phyloP scores from a whole-genome alignment of 2,113 vertebrate species.

The Oreochromis niloticus region DNA sequence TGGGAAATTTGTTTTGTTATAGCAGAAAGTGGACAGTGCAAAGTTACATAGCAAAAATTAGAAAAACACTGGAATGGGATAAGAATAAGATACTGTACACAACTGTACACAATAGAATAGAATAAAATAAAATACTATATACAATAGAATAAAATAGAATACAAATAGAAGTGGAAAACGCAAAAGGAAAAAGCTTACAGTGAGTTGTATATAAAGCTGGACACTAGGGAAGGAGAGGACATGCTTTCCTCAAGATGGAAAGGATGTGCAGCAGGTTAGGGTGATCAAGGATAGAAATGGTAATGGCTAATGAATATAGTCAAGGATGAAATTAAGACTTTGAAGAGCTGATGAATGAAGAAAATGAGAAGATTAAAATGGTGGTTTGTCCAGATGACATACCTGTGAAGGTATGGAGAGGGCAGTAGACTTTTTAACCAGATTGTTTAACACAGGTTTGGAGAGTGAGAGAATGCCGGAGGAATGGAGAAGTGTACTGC shows the following conservation, averaged over 20 bases:
- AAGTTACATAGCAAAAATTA: background rate
- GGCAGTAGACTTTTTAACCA: background rate
- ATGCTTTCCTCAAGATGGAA: background rate
- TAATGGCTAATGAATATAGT: background rate
- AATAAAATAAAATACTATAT: background rate
- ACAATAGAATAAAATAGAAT: background rate
- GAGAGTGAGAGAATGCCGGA: background rate
- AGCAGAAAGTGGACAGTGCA: background rate
- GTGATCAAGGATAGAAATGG: background rate
- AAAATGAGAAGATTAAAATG: background rate
- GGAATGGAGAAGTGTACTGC: background rate
- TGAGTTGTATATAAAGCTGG: background rate
- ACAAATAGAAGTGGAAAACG: background rate
- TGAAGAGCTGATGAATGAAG: background rate
- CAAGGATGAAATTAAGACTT: background rate
- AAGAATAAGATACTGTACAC: background rate
- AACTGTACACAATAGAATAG: background rate
- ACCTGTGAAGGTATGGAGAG: background rate
- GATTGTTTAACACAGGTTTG: background rate
- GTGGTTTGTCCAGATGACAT: background rate
- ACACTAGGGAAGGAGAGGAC: background rate
- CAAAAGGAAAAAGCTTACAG: background rate
- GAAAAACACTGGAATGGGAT: background rate
- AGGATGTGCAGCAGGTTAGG: background rate
- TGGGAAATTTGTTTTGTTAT: background rate